Percentiles rank a stretch among this genome's conserved stretches.
phyloP scores from a whole-genome alignment of 2,797 vertebrate species.

The Naso thynnoides region DNA sequence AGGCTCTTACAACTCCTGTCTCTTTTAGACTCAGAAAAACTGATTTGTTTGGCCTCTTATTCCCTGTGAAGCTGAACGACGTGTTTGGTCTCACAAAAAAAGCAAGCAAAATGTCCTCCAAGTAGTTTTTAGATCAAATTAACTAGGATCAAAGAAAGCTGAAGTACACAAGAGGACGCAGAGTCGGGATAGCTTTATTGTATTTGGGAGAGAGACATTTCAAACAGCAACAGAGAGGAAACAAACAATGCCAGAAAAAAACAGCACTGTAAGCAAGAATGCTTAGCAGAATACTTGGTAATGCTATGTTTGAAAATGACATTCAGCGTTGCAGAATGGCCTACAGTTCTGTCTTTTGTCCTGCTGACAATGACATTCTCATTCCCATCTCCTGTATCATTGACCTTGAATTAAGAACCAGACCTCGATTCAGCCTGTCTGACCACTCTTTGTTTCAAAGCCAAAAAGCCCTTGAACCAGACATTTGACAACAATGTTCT shows the following conservation, averaged over 20 bases:
- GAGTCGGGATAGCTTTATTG: neutral
- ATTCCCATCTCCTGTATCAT: conserved; percentile 34
- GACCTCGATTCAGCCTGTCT: conserved; percentile 37
- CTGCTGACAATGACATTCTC: conserved; percentile 52
- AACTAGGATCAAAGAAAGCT: conserved; percentile 25
- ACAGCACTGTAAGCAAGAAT: neutral
- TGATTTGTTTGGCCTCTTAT: neutral
- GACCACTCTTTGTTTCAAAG: conserved; percentile 20
- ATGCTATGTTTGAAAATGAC: conserved; percentile 37
- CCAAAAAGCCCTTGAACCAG: conserved; percentile 40
- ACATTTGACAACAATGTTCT: conserved; percentile 39
- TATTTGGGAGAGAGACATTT: conserved; percentile 12
- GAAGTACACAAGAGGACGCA: neutral
- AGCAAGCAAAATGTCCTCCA: conserved; percentile 1
- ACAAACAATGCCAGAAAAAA: conserved; percentile 9
- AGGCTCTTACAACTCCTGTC: neutral
- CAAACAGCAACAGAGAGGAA: conserved; percentile 13
- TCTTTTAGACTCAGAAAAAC: neutral
- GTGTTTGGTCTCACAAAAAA: neutral
- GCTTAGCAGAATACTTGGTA: conserved; percentile 26
- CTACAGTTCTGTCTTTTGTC: conserved; percentile 37
- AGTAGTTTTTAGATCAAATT: conserved; percentile 30
- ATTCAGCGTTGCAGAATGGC: conserved; percentile 26
- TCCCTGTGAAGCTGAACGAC: neutral
- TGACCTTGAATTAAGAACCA: conserved; percentile 36